Conservation (phyloP, 2,113 vertebrate species). For the Deroptyus accipitrinus region DNA sequence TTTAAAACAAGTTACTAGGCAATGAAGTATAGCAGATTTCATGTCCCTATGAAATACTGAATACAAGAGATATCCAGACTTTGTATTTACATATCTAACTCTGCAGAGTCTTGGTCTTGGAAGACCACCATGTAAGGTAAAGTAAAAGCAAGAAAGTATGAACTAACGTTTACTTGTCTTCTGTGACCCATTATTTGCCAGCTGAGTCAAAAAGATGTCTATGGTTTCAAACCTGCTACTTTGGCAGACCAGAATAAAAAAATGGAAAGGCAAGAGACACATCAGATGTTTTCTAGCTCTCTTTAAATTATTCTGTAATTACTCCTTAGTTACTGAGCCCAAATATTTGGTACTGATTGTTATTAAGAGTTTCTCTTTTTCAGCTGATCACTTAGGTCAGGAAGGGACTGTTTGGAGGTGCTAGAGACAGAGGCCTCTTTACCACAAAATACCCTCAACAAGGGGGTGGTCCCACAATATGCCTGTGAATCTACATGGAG, state of each 20-base stretch:
- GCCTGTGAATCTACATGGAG: rapidly evolving
- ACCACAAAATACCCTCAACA: neutral
- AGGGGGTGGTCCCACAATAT: neutral
- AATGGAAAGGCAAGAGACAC: neutral
- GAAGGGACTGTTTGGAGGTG: neutral
- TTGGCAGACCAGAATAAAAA: neutral
- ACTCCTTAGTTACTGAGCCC: neutral
- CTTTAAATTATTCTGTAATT: neutral
- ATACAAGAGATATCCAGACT: neutral
- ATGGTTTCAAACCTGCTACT: neutral
- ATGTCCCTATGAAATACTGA: neutral
- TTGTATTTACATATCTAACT: neutral
- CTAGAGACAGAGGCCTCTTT: neutral
- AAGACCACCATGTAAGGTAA: neutral
- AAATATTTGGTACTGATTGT: neutral
- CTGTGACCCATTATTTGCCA: neutral
- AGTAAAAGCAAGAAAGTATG: neutral
- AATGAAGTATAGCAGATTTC: neutral
- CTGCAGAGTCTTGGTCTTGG: neutral
- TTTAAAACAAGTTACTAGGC: neutral
- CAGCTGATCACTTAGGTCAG: neutral
- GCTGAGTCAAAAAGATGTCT: neutral
- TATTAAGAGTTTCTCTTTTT: neutral
- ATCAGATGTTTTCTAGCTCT: neutral
- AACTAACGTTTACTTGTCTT: neutral